phyloP scores from a whole-genome alignment of 2,113 vertebrate species.

The Hystrix cristata region DNA sequence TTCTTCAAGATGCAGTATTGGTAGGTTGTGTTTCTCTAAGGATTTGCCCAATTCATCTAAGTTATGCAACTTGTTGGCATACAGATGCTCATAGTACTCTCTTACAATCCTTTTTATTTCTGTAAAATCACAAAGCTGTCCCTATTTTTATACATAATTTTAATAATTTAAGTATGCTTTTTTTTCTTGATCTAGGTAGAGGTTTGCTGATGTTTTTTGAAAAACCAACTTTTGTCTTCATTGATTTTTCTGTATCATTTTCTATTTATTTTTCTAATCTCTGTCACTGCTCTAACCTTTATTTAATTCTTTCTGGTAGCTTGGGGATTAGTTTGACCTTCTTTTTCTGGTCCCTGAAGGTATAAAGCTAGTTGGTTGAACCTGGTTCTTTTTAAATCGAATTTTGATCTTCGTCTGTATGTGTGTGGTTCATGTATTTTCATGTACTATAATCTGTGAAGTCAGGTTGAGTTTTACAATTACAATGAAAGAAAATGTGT shows the following conservation, averaged over 20 bases:
- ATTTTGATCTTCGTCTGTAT: not conserved
- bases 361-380: not conserved
- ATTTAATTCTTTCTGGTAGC: not conserved
- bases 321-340: conserved; percentile 7
- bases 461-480: not conserved
- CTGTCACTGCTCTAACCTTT: not conserved
- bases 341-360: not conserved
- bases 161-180: not conserved
- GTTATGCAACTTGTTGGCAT: not conserved
- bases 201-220: not conserved
- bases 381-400: not conserved
- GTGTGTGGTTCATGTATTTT: not conserved
- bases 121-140: not conserved
- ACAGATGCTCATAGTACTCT: not conserved
- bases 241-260: not conserved
- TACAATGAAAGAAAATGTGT: not conserved
- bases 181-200: not conserved
- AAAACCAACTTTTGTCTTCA: not conserved
- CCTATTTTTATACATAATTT: not conserved
- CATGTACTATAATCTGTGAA: not conserved
- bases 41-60: not conserved
- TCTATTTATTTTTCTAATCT: not conserved
- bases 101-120: not conserved
- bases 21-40: not conserved
- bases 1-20: not conserved